Percentiles rank a stretch among this genome's conserved stretches.
Evolutionary conservation across 1,140 invertebrate genomes (phyloP).

Genomic region (Caerostris extrusa): DNA sequence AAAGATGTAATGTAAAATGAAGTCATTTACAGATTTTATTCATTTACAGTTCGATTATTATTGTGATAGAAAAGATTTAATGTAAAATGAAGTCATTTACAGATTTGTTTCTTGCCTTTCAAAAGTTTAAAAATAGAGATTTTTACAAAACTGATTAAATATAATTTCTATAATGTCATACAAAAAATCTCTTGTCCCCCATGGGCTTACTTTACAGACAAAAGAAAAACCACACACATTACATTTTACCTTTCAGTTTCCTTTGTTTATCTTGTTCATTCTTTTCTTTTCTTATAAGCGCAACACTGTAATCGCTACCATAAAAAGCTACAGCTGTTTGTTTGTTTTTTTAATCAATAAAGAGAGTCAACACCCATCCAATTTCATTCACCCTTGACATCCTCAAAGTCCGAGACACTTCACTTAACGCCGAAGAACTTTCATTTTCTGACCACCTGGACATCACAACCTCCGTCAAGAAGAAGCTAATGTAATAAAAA

Average conservation of each 20-base stretch:
- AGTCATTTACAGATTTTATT: too few species aligned
- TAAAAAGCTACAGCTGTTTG: neutral
- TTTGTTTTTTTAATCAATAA: neutral
- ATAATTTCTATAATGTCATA: too few species aligned
- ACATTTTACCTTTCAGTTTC: neutral
- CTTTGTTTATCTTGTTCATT: neutral
- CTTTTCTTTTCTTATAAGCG: neutral
- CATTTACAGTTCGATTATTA: too few species aligned
- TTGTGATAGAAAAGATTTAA: too few species aligned
- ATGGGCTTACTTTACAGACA: too few species aligned
- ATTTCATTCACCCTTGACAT: neutral
- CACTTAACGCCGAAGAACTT: neutral
- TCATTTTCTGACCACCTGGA: neutral
- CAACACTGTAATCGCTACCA: neutral
- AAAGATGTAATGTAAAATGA: too few species aligned
- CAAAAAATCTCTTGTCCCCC: too few species aligned
- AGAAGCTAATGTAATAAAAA: slow-evolving; percentile 10
- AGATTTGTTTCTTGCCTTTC: too few species aligned
- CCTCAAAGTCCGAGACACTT: neutral
- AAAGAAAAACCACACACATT: too few species aligned
- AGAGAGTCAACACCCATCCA: neutral
- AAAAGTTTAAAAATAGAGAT: too few species aligned
- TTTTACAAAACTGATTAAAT: too few species aligned
- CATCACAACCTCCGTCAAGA: neutral
- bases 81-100: too few species aligned